Evolutionary conservation across 1,140 invertebrate species (phyloP), one percentile per base, ranked within the genome.

Genomic region (Apocrypta bakeri): DNA sequence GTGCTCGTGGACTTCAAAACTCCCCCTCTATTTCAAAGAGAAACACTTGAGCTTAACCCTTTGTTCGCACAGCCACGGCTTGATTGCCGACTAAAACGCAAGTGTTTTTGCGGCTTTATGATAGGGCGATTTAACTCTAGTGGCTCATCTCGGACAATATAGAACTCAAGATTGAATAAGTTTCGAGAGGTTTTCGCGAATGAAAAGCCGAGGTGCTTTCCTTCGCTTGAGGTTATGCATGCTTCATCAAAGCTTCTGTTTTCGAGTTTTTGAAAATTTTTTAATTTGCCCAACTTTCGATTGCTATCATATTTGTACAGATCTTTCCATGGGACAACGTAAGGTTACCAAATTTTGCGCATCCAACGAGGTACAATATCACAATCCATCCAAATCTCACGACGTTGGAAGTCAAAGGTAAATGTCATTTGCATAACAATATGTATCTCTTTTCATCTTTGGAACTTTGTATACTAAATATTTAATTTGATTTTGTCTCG

Each of bases 361-460:
- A 95, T 87, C 98, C 98, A 31, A 93, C 95, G 83, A 94, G 96
- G 84, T 99, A 99, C 89, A 96, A 96, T 87, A 94, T 99, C 31
- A 96, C 95, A 88, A 95, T 99, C 80, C 97, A 98, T 93, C 98
- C 98, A 69, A 98, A 99, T 92, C 92, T 99, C 27, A 98, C 97
- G 27, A 97, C 96, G 42, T 94, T 97, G 69, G 96, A 96, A 90
- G 94, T 98, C 64, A 96, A 96, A 94, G 97, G 97, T 97, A 92
- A 85, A 64, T 17, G 17, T 48, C 42, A 17, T 48, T 48, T 48
- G 42, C 42, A 48, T 48, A 48, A 48, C 21, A 21, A 56, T 56
- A 56, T 21, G 17, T n/a, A 17, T n/a, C 48, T 56, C 48, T 12
- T 17, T 21, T 7, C 17, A 7, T 56, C 21, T 14, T 21, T 56